Conservation (phyloP, 2,113 vertebrate genomes). For the Ardeotis arabs region DNA sequence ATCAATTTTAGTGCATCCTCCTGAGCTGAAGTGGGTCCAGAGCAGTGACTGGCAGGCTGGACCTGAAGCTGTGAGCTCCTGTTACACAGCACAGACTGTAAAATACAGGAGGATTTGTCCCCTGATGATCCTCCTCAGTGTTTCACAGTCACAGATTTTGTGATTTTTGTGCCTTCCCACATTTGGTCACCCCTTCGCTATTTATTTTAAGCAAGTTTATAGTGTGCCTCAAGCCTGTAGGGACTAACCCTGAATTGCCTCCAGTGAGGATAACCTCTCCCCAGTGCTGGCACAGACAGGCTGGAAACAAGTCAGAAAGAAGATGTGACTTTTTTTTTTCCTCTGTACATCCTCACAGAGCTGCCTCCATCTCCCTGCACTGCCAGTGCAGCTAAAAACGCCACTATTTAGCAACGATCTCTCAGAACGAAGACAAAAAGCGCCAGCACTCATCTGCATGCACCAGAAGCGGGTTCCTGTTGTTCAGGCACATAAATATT, state of each 20-base stretch:
- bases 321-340: not conserved
- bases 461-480: not conserved
- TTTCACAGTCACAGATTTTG: not conserved
- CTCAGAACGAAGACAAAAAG: not conserved
- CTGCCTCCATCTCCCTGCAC: not conserved
- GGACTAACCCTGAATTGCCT: not conserved
- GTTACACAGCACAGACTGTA: not conserved
- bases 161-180: not conserved
- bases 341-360: not conserved
- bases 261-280: not conserved
- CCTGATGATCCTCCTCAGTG: not conserved
- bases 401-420: not conserved
- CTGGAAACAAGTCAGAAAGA: not conserved
- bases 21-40: not conserved
- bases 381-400: not conserved
- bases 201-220: not conserved
- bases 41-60: not conserved
- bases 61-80: not conserved
- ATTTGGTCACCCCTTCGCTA: not conserved
- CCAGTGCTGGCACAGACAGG: rapidly evolving
- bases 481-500: rapidly evolving
- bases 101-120: not conserved
- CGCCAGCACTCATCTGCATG: not conserved
- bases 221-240: not conserved
- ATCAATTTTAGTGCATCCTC: not conserved